These are phyloP conservation scores for Alligator mississippiensis DNA, from an alignment of 2,113 vertebrate species.

Conservation along the genomic window DNA sequence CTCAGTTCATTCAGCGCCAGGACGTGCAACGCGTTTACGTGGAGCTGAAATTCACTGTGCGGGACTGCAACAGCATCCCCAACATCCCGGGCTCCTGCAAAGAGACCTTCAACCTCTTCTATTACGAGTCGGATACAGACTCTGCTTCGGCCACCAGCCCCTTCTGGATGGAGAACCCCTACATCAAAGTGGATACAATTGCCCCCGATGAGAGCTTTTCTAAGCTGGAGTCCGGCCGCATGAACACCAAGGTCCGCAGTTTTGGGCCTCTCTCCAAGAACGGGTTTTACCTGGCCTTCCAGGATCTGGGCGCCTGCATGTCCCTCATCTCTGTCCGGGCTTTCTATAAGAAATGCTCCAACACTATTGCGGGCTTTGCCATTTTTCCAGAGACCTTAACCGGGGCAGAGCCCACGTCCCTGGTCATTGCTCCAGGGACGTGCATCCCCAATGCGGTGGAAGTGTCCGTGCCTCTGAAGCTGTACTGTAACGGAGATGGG, in stretches of 20 bases:
- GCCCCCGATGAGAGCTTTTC: conserved; percentile 97
- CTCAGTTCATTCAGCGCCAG: conserved; percentile 91
- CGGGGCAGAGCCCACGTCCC: conserved; percentile 93
- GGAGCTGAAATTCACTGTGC: conserved; percentile 96
- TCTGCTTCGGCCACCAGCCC: conserved; percentile 94
- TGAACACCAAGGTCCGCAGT: conserved; percentile 97
- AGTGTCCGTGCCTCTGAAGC: conserved; percentile 95
- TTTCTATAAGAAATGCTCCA: conserved; percentile 98
- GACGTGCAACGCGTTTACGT: conserved; percentile 94
- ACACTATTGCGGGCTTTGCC: conserved; percentile 94
- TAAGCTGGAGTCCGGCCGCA: conserved; percentile 89
- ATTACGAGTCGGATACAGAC: conserved; percentile 94
- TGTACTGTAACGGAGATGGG: conserved; percentile 97
- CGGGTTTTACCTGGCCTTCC: conserved; percentile 98
- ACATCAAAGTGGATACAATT: conserved; percentile 98
- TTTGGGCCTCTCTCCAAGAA: conserved; percentile 97
- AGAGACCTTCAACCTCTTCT: conserved; percentile 99
- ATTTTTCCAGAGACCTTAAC: conserved; percentile 98
- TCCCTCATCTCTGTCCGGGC: conserved; percentile 96
- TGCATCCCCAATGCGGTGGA: conserved; percentile 93
- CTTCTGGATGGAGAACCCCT: conserved; percentile 99
- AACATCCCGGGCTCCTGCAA: conserved; percentile 98
- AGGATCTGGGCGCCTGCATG: conserved; percentile 98
- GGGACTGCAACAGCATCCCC: conserved; percentile 97
- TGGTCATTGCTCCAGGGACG: conserved; percentile 95